phyloP scores from a whole-genome alignment of 2,888 invertebrate genomes.

The Melieria crassipennis region DNA sequence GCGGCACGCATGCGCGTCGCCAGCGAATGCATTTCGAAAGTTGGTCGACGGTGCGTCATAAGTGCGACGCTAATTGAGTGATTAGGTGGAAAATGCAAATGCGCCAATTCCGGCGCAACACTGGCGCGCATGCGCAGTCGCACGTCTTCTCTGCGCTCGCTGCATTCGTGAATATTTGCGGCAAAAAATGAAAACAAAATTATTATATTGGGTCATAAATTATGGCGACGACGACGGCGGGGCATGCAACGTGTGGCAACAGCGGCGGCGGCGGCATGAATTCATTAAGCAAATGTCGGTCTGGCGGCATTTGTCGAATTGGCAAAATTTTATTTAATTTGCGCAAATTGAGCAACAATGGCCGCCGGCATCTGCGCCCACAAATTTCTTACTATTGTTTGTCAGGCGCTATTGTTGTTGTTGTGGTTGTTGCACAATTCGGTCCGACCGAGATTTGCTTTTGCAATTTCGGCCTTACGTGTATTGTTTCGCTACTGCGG shows the following conservation, averaged over 20 bases:
- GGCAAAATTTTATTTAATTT: slow-evolving; percentile 24
- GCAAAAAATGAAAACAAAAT: too few species aligned
- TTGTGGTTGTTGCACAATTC: slow-evolving; percentile 18
- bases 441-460: slow-evolving; percentile 6
- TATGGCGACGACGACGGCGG: neutral
- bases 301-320: slow-evolving; percentile 28
- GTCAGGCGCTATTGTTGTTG: neutral
- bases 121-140: too few species aligned
- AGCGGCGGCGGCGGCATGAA: slow-evolving; percentile 15
- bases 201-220: too few species aligned
- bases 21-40: too few species aligned
- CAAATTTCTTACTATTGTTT: slow-evolving; percentile 4
- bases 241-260: neutral
- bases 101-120: too few species aligned
- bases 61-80: too few species aligned
- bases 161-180: neutral
- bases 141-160: neutral
- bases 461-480: neutral
- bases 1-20: too few species aligned
- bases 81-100: too few species aligned
- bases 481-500: slow-evolving; percentile 16
- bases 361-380: slow-evolving; percentile 30
- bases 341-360: slow-evolving; percentile 33
- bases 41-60: too few species aligned
- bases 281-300: slow-evolving; percentile 27